Percentiles rank a stretch among this genome's conserved stretches.
phyloP scores from a whole-genome alignment of 2,113 vertebrate genomes.

The Scalopus aquaticus region DNA sequence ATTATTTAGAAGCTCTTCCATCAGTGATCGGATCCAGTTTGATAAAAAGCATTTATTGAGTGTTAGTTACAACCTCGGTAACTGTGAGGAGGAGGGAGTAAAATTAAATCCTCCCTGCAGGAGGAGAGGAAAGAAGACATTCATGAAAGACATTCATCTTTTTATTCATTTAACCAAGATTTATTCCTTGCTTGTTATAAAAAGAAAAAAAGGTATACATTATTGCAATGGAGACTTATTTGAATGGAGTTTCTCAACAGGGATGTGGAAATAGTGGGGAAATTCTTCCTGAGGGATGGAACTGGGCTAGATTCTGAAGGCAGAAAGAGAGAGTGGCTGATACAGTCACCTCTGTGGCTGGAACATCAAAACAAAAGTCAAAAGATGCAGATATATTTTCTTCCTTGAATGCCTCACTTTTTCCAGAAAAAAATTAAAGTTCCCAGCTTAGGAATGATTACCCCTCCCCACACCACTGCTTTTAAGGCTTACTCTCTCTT shows the following conservation, averaged over 20 bases:
- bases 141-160: slow-evolving; percentile 15
- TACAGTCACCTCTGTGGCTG: background rate
- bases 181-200: background rate
- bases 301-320: background rate
- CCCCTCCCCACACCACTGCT: background rate
- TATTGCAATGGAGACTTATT: background rate
- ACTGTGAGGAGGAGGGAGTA: background rate
- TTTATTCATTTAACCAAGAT: slow-evolving; percentile 36
- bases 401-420: background rate
- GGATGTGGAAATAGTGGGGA: background rate
- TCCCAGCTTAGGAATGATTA: background rate
- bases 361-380: background rate
- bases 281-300: background rate
- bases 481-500: background rate
- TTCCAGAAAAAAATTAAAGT: background rate
- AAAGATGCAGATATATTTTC: background rate
- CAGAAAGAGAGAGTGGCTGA: background rate
- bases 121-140: background rate
- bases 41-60: slow-evolving; percentile 65
- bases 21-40: slow-evolving; percentile 23
- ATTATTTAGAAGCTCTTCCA: slow-evolving; percentile 71
- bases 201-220: background rate
- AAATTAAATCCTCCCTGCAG: slow-evolving; percentile 39
- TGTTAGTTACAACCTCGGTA: slow-evolving; percentile 54
- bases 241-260: background rate